Conservation (phyloP, 2,888 invertebrate species). For the Lasioglossum calceatum region DNA sequence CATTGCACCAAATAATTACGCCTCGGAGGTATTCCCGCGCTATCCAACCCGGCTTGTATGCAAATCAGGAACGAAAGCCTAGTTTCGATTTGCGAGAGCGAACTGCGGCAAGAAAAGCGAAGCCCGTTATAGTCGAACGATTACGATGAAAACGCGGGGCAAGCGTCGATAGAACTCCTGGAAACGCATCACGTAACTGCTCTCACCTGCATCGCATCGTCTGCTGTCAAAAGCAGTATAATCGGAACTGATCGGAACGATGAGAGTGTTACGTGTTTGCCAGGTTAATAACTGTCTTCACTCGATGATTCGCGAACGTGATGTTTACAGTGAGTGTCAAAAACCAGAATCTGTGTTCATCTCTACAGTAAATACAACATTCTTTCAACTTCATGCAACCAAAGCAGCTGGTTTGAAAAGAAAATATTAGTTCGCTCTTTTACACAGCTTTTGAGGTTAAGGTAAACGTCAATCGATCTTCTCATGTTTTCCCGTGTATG, state of each 20-base stretch:
- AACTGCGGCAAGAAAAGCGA: neutral
- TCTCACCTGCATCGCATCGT: constrained; percentile 5
- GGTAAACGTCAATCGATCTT: too few relatives aligned
- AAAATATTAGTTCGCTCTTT: too few relatives aligned
- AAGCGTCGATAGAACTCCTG: neutral
- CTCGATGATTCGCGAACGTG: neutral
- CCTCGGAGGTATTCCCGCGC: neutral
- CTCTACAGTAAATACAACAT: neutral
- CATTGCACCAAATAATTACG: neutral
- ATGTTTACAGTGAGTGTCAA: neutral
- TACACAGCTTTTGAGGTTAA: too few relatives aligned
- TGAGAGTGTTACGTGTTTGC: neutral
- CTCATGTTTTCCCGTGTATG: too few relatives aligned
- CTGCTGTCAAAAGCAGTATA: neutral
- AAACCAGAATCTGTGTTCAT: neutral
- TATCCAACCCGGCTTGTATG: neutral
- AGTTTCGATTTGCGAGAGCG: neutral
- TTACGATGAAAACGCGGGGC: neutral
- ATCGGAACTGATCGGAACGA: neutral
- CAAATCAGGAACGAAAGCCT: neutral
- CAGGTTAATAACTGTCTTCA: neutral
- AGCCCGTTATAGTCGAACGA: neutral
- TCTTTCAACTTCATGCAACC: too few relatives aligned
- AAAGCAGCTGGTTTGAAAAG: too few relatives aligned
- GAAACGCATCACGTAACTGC: constrained; percentile 4